phyloP scores from a whole-genome alignment of 2,888 invertebrate genomes.

The Cerastis rubricosa region DNA sequence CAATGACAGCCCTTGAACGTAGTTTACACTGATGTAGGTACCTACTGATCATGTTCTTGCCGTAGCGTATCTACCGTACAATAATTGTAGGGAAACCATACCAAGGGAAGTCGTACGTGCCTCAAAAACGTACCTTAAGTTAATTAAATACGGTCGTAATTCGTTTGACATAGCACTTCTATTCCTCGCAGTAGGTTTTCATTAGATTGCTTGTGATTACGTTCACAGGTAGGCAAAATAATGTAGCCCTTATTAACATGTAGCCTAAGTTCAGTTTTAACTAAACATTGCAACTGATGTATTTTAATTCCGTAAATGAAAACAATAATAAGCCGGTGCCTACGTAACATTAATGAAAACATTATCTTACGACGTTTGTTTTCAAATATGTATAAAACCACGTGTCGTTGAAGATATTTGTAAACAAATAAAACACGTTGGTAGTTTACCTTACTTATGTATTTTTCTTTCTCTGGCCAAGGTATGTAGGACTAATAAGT shows the following conservation, averaged over 20 bases:
- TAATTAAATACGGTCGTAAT: background rate
- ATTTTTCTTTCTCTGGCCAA: background rate
- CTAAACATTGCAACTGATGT: background rate
- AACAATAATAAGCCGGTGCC: conserved; percentile 12
- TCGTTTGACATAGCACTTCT: conserved; percentile 9
- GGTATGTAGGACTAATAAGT: background rate
- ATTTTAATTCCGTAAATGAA: conserved; percentile 12
- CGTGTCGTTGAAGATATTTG: background rate
- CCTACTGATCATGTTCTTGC: background rate
- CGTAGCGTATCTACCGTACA: background rate
- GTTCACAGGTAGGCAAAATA: conserved; percentile 8
- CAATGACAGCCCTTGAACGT: background rate
- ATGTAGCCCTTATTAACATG: background rate
- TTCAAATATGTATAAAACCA: background rate
- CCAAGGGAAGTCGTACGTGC: background rate
- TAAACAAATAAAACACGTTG: background rate
- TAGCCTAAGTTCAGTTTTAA: accelerated
- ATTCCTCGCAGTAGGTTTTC: conserved; percentile 1
- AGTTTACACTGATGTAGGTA: background rate
- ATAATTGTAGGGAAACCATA: background rate
- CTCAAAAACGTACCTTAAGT: conserved; percentile 8
- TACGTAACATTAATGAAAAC: background rate
- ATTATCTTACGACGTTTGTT: background rate
- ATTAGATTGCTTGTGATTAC: conserved; percentile 35
- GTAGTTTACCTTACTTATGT: background rate